Percentiles rank a stretch among this genome's conserved stretches.
These are phyloP conservation scores for Erethizon dorsatum DNA, from an alignment of 2,797 vertebrate species.

Conservation along the genomic window DNA sequence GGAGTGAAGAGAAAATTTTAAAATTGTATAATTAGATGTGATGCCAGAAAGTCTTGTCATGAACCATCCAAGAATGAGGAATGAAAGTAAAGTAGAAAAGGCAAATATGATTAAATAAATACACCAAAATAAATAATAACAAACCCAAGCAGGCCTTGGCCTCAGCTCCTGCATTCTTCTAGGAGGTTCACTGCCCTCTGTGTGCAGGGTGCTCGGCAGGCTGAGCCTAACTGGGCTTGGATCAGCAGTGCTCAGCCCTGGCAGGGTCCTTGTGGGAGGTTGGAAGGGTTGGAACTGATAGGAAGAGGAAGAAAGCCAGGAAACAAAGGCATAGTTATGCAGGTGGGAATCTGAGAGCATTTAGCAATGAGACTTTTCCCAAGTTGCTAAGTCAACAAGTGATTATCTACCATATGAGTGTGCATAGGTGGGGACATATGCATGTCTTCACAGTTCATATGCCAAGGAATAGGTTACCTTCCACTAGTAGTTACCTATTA, in stretches of 20 bases:
- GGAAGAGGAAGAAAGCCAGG: background rate
- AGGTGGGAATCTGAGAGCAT: background rate
- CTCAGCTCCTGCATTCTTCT: slow-evolving; percentile 61
- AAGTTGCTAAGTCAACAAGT: background rate
- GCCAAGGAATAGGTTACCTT: background rate
- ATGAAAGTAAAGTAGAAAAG: slow-evolving; percentile 48
- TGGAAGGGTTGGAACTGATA: background rate
- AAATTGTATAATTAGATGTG: slow-evolving; percentile 65
- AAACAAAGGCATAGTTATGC: background rate
- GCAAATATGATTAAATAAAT: slow-evolving; percentile 69
- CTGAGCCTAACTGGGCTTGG: slow-evolving; percentile 12
- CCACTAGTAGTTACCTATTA: background rate
- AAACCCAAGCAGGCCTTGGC: slow-evolving; percentile 67
- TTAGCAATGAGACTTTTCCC: background rate
- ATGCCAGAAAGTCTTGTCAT: slow-evolving; percentile 51
- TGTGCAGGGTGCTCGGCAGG: slow-evolving; percentile 68
- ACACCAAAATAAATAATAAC: slow-evolving; percentile 67
- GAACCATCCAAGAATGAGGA: slow-evolving; percentile 33
- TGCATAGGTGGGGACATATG: no score
- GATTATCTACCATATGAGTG: background rate
- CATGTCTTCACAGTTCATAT: background rate
- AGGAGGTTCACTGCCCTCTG: background rate
- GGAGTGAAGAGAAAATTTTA: slow-evolving; percentile 63
- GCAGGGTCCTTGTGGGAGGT: slow-evolving; percentile 11
- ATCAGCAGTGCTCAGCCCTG: slow-evolving; percentile 62